Base-by-base conservation (phyloP, 2,797 vertebrate genomes). In the Phrynocephalus guinanensis region DNA sequence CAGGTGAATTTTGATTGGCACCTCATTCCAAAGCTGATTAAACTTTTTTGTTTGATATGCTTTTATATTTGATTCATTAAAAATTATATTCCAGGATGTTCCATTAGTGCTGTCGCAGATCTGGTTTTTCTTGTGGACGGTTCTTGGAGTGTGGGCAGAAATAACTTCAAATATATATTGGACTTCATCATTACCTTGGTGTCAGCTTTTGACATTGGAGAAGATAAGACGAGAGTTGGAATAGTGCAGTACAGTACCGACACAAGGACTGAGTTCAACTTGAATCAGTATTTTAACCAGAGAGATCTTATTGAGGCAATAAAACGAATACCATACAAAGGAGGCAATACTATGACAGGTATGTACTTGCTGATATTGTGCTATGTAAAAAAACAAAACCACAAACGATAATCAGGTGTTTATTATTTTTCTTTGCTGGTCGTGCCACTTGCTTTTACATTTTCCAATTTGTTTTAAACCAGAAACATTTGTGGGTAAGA, bases 311-410 rank as follows among this genome's bases (percentile, higher is more conserved):
- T 98, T 76, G 93, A 96, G 16, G 98, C 98, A 92, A 97, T 99
- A 91, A 96, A 97, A 95, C 96, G 95, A 78, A 96, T 99, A 92
- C 97, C 97, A 0, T 98, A 98, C 95, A 98, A 98, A 95, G 98
- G 98, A 82, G 98, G 98, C 84, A 96, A 97, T 94, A 97, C 97
- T 87, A 97, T 96, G 97, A 99, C 98, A 96, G 98, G 99, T 99
- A 97, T 70, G 77, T 24, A 76, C 81, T 85, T 94, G 86, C 63
- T 63, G 52, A n/a, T n/a, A 56, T 72, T 60, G 15, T 63, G 18
- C 13, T 18, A 63, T 63, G 15, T 20, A 63, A 20, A 63, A 63
- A 63, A 16, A 63, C 9, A 56, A 9, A 56, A 9, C 52, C 10
- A 56, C 63, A 30, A 56, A 67, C 66, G 15, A 85, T 7, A n/a